phyloP scores from a whole-genome alignment of 2,888 invertebrate genomes.

The Tinea pellionella region DNA sequence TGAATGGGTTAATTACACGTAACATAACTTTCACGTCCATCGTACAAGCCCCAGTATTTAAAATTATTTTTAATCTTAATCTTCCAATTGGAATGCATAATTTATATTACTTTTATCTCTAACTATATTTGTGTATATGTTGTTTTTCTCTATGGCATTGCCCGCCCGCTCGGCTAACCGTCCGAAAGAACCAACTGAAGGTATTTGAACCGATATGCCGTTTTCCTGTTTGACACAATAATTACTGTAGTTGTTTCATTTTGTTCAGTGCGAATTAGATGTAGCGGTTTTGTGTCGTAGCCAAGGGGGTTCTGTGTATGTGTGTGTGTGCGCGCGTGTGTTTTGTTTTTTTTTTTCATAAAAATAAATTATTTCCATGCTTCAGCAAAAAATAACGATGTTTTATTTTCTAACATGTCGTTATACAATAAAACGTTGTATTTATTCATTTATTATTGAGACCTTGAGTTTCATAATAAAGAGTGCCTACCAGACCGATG shows the following conservation, averaged over 20 bases:
- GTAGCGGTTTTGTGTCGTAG: conserved; percentile 66
- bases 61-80: not conserved
- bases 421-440: too few relatives aligned
- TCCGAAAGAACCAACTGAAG: conserved; percentile 72
- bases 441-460: too few relatives aligned
- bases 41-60: not conserved
- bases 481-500: too few relatives aligned
- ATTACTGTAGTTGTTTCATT: conserved; percentile 52
- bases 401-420: too few relatives aligned
- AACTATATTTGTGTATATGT: conserved; percentile 75
- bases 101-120: conserved; percentile 45
- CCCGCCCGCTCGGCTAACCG: conserved; percentile 73
- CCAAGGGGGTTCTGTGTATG: conserved; percentile 66
- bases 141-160: conserved; percentile 80
- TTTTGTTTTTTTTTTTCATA: not conserved
- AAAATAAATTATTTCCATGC: not conserved
- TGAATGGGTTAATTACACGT: not conserved
- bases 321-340: conserved; percentile 25
- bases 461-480: too few relatives aligned
- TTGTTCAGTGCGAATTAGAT: conserved; percentile 52
- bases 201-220: conserved; percentile 38
- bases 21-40: not conserved
- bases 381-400: too few relatives aligned
- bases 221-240: conserved; percentile 32
- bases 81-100: conserved; percentile 17